These are phyloP conservation scores for Aporrectodea caliginosa DNA, from an alignment of 1,140 invertebrate genomes.

Conservation along the genomic window DNA sequence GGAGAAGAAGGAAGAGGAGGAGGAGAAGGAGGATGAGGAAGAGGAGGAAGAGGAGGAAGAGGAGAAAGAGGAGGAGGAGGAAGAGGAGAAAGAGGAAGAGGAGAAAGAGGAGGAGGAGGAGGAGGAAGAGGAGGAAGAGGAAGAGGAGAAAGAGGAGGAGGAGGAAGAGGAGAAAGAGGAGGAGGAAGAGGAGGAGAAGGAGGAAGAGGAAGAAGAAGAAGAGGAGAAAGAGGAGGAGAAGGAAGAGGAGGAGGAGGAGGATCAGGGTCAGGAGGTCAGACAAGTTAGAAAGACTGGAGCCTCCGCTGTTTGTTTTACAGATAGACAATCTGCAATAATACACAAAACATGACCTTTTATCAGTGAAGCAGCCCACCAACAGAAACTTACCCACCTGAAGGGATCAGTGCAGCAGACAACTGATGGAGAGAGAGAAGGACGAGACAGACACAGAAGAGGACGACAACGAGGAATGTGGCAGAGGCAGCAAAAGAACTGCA, in stretches of 20 bases:
- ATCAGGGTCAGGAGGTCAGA: conserved; percentile 29
- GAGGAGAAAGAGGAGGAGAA: neutral
- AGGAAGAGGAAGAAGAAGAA: neutral
- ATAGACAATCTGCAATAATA: neutral
- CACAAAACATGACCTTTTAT: neutral
- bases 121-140: neutral
- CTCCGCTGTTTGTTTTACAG: neutral
- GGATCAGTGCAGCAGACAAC: too few species aligned
- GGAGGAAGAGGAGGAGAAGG: conserved; percentile 27
- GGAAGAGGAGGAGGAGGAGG: conserved; percentile 15
- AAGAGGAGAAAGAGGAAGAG: conserved; percentile 15
- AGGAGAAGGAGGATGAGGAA: too few species aligned
- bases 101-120: neutral
- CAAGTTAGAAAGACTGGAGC: conserved; percentile 25
- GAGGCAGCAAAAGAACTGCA: too few species aligned
- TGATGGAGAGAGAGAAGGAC: too few species aligned
- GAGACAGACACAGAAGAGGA: too few species aligned
- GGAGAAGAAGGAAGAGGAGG: conserved; percentile 36
- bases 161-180: conserved; percentile 11
- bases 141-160: neutral
- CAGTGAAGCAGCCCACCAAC: neutral
- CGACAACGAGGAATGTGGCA: too few species aligned
- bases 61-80: conserved; percentile 35
- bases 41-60: conserved; percentile 46
- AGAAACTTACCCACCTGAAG: too few species aligned